phyloP scores from a whole-genome alignment of 1,140 invertebrate genomes.

The Drosophila ananassae region DNA sequence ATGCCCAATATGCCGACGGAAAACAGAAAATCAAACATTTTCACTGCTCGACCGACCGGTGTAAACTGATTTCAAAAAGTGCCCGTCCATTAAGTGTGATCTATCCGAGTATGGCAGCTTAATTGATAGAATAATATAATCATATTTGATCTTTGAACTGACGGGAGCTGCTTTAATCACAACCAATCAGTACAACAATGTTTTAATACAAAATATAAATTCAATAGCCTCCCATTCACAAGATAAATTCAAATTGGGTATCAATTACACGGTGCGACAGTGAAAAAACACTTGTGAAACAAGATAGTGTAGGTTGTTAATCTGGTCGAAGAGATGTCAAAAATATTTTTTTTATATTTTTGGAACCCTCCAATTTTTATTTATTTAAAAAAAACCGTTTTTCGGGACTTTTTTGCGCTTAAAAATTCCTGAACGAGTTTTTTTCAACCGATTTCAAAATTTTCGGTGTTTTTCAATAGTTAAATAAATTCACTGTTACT shows the following conservation, averaged over 20 bases:
- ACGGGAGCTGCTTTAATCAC: background rate
- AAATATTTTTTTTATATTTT: too few species aligned
- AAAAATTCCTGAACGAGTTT: too few species aligned
- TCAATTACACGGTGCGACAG: too few species aligned
- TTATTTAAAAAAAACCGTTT: too few species aligned
- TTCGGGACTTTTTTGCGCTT: too few species aligned
- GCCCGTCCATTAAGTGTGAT: background rate
- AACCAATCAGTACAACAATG: background rate
- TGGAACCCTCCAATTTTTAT: too few species aligned
- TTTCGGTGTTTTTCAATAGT: too few species aligned
- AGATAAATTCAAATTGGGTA: background rate
- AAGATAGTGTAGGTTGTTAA: too few species aligned
- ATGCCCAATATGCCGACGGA: background rate
- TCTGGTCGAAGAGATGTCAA: too few species aligned
- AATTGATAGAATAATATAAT: background rate
- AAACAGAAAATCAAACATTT: background rate
- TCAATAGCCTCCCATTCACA: background rate
- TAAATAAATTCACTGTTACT: too few species aligned
- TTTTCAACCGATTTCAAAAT: too few species aligned
- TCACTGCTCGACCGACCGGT: background rate
- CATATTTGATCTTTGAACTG: background rate
- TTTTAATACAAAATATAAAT: background rate
- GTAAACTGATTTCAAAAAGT: background rate
- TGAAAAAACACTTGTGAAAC: too few species aligned
- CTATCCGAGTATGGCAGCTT: background rate